Evolutionary conservation across 2,113 vertebrate genomes (phyloP).

Genomic region (Gymnogyps californianus): DNA sequence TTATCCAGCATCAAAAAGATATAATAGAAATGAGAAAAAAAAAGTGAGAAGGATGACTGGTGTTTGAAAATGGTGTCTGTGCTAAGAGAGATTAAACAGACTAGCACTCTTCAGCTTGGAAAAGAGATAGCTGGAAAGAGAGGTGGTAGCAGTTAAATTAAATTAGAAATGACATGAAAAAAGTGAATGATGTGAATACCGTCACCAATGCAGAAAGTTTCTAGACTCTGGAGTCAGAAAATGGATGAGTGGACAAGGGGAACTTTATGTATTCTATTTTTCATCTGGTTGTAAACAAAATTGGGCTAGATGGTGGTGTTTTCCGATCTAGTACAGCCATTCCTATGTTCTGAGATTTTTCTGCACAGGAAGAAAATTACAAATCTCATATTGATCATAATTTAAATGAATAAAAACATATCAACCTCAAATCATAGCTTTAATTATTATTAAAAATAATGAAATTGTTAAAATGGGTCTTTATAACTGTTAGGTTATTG

Average conservation of each 20-base stretch:
- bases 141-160: conserved; percentile 20
- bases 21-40: not conserved
- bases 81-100: conserved; percentile 23
- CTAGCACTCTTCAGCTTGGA: not conserved
- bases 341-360: not conserved
- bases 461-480: not conserved
- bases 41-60: not conserved
- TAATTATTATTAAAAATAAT: not conserved
- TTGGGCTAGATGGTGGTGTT: not conserved
- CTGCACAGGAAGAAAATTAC: not conserved
- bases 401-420: not conserved
- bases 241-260: not conserved
- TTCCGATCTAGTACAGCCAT: not conserved
- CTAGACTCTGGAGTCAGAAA: not conserved
- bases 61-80: conserved; percentile 11
- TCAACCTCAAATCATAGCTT: not conserved
- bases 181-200: not conserved
- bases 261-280: not conserved
- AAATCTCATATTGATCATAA: not conserved
- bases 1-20: not conserved
- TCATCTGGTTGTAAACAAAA: not conserved
- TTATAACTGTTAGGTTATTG: not conserved
- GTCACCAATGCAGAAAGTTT: conserved; percentile 4
- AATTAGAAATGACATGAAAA: conserved; percentile 15
- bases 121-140: not conserved